These are phyloP conservation scores for Garra rufa DNA, from an alignment of 2,113 vertebrate genomes.

Conservation along the genomic window DNA sequence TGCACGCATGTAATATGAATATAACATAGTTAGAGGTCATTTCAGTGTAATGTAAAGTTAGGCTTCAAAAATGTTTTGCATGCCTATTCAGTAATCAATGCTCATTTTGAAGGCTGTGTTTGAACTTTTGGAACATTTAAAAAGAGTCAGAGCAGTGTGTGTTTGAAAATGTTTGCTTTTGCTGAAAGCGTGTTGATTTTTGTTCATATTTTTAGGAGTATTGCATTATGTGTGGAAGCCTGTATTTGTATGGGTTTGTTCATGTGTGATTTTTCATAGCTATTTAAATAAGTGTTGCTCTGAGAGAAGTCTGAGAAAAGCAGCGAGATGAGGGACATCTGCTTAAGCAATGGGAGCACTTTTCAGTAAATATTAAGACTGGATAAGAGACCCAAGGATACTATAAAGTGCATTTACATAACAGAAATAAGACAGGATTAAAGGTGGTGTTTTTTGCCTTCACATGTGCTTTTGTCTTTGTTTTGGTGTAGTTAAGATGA, in stretches of 20 bases:
- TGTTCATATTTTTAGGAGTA: not conserved
- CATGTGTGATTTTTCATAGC: not conserved
- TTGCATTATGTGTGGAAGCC: not conserved
- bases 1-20: too few relatives aligned
- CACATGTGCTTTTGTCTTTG: not conserved
- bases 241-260: not conserved
- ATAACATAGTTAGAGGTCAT: not conserved
- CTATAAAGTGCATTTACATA: not conserved
- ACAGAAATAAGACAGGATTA: not conserved
- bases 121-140: constrained; percentile 1
- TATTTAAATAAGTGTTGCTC: constrained; percentile 35
- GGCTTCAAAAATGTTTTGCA: not conserved
- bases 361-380: not conserved
- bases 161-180: constrained; percentile 8
- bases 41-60: not conserved
- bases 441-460: not conserved
- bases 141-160: not conserved
- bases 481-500: not conserved
- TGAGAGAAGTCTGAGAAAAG: not conserved
- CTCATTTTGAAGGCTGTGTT: not conserved
- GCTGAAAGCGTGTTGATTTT: not conserved
- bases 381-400: not conserved
- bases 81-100: constrained; percentile 7
- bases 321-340: not conserved
- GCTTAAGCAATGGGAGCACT: not conserved